These are phyloP conservation scores for Opisthograptis luteolata DNA, from an alignment of 2,888 invertebrate genomes.

Conservation along the genomic window DNA sequence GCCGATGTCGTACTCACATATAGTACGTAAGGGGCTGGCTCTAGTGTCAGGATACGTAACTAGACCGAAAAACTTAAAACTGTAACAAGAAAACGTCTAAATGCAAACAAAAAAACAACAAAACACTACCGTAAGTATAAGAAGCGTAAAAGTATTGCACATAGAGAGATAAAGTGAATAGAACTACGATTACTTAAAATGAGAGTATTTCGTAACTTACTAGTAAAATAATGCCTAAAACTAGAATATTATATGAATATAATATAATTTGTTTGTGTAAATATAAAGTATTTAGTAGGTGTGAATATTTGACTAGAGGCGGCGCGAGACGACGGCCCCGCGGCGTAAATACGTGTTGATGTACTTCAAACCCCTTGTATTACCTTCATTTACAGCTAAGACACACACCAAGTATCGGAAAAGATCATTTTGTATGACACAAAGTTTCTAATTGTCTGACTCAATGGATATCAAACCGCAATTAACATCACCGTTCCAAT, in stretches of 20 bases:
- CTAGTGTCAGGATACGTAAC: constrained; percentile 51
- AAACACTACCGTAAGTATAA: constrained; percentile 65
- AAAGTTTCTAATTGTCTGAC: too few relatives aligned
- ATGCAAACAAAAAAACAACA: constrained; percentile 57
- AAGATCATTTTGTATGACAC: too few relatives aligned
- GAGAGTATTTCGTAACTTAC: constrained; percentile 60
- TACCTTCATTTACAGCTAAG: constrained; percentile 14
- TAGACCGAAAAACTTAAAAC: constrained; percentile 65
- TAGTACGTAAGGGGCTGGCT: constrained; percentile 46
- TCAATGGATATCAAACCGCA: too few relatives aligned
- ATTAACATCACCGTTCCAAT: too few relatives aligned
- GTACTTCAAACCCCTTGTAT: constrained; percentile 38
- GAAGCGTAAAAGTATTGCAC: constrained; percentile 82
- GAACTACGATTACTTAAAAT: constrained; percentile 68
- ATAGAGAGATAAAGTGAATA: constrained; percentile 61
- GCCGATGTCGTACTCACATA: constrained; percentile 29
- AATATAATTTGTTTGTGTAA: constrained; percentile 81
- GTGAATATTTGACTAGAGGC: constrained; percentile 84
- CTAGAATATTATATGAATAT: constrained; percentile 84
- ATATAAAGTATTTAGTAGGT: constrained; percentile 84
- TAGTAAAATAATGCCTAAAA: constrained; percentile 80
- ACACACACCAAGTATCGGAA: constrained; percentile 20
- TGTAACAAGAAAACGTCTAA: constrained; percentile 51
- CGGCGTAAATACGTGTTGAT: constrained; percentile 25
- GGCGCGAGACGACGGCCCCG: constrained; percentile 54